phyloP scores from a whole-genome alignment of 2,113 vertebrate genomes.

The Anoplopoma fimbria region DNA sequence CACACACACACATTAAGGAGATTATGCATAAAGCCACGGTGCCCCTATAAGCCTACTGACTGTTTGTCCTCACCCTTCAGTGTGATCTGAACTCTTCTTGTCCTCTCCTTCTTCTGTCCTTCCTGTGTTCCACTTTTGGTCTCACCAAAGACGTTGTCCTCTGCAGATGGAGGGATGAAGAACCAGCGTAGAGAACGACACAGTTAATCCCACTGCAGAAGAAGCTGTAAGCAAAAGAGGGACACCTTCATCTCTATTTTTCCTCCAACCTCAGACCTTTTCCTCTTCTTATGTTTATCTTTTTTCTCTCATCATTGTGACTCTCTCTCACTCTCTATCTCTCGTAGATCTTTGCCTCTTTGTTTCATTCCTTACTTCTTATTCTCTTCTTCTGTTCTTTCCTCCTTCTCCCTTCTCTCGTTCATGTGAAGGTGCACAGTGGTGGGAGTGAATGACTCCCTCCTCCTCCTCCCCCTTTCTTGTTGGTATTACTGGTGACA shows the following conservation, averaged over 20 bases:
- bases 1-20: constrained; percentile 33
- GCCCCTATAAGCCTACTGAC: constrained; percentile 21
- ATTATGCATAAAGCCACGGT: constrained; percentile 54
- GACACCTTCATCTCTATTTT: not conserved
- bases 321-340: not conserved
- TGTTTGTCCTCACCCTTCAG: constrained; percentile 46
- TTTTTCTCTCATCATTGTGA: not conserved
- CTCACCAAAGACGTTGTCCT: not conserved
- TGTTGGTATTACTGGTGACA: constrained; percentile 64
- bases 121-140: not conserved
- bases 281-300: not conserved
- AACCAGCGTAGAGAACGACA: not conserved
- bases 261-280: not conserved
- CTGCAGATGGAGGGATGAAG: constrained; percentile 15
- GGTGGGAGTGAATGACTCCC: constrained; percentile 39
- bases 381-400: not conserved
- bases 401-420: not conserved
- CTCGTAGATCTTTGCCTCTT: not conserved
- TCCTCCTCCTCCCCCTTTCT: constrained; percentile 27
- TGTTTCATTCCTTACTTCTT: not conserved
- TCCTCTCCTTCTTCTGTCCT: constrained; percentile 15
- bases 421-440: constrained; percentile 8
- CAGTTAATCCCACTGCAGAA: constrained; percentile 1
- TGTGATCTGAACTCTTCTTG: constrained; percentile 35
- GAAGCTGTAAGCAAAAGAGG: not conserved